These are phyloP conservation scores for Microctenopoma stevenorrisi DNA, from an alignment of 2,797 vertebrate genomes.

Conservation along the genomic window DNA sequence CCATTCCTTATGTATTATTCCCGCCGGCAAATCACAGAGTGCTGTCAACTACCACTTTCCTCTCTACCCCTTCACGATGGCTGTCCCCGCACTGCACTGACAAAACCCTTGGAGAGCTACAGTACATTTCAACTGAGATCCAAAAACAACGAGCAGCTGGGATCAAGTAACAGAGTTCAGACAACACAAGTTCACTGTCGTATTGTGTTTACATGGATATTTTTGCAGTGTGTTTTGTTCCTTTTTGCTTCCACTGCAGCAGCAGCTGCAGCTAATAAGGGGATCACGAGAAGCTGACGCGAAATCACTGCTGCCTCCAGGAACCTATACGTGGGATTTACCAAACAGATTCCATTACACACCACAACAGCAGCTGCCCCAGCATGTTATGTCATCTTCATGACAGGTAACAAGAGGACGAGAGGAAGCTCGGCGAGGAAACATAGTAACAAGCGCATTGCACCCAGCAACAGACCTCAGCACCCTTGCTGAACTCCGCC, in stretches of 20 bases:
- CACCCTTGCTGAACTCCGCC: conserved; percentile 55
- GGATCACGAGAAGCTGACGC: conserved; percentile 24
- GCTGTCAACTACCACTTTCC: conserved; percentile 76
- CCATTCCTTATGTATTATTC: conserved; percentile 79
- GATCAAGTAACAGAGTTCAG: conserved; percentile 69
- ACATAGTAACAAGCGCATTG: conserved; percentile 68
- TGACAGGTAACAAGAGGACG: conserved; percentile 73
- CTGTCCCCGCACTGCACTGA: conserved; percentile 69
- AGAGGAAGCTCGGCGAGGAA: conserved; percentile 51
- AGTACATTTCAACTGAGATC: conserved; percentile 65
- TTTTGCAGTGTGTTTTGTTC: conserved; percentile 67
- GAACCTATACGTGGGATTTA: conserved; percentile 63
- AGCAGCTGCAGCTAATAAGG: conserved; percentile 39
- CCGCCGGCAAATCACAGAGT: conserved; percentile 72
- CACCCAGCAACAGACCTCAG: conserved; percentile 59
- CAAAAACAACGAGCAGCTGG: conserved; percentile 60
- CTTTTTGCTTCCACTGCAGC: conserved; percentile 37
- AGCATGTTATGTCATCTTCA: conserved; percentile 66
- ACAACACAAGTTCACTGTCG: conserved; percentile 64
- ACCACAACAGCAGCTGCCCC: conserved; percentile 64
- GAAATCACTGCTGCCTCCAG: conserved; percentile 19
- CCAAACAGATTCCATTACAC: conserved; percentile 60
- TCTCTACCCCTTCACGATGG: conserved; percentile 58
- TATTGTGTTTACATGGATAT: conserved; percentile 69
- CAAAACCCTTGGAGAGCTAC: conserved; percentile 70